These are phyloP conservation scores for Tragelaphus imberbis DNA, from an alignment of 2,113 vertebrate species.

Conservation along the genomic window DNA sequence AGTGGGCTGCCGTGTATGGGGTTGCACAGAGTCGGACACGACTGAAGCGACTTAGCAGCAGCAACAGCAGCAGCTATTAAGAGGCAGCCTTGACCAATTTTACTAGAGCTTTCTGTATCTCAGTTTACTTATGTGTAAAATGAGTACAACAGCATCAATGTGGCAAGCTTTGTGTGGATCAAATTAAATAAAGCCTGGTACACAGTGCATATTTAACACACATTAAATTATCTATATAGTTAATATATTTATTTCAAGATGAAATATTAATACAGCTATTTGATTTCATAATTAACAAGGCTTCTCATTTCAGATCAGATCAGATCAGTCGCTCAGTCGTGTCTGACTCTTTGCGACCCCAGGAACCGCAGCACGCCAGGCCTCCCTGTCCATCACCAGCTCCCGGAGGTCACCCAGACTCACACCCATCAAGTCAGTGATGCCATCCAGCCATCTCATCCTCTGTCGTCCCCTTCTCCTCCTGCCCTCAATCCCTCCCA, in stretches of 20 bases:
- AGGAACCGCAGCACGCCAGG: too few relatives aligned
- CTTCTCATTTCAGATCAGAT: not conserved
- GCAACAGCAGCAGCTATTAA: not conserved
- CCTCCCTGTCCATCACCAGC: too few relatives aligned
- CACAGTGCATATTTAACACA: not conserved
- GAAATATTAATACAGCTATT: constrained; percentile 5
- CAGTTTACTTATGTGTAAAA: not conserved
- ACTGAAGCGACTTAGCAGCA: not conserved
- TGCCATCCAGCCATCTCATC: too few relatives aligned
- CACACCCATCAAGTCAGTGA: too few relatives aligned
- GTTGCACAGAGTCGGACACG: not conserved
- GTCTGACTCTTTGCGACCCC: too few relatives aligned
- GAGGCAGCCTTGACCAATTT: not conserved
- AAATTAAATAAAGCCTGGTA: not conserved
- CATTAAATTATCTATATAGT: not conserved
- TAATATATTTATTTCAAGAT: not conserved
- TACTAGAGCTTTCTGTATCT: not conserved
- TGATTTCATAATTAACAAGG: not conserved
- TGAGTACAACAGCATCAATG: not conserved
- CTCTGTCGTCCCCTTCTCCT: too few relatives aligned
- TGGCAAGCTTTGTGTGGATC: not conserved
- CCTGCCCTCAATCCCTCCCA: too few relatives aligned
- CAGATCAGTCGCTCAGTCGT: too few relatives aligned
- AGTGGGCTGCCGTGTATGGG: not conserved
- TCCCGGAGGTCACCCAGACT: too few relatives aligned